Percentiles rank a stretch among this genome's conserved stretches.
Evolutionary conservation across 2,888 invertebrate species (phyloP).

Genomic region (Ametastegia equiseti): DNA sequence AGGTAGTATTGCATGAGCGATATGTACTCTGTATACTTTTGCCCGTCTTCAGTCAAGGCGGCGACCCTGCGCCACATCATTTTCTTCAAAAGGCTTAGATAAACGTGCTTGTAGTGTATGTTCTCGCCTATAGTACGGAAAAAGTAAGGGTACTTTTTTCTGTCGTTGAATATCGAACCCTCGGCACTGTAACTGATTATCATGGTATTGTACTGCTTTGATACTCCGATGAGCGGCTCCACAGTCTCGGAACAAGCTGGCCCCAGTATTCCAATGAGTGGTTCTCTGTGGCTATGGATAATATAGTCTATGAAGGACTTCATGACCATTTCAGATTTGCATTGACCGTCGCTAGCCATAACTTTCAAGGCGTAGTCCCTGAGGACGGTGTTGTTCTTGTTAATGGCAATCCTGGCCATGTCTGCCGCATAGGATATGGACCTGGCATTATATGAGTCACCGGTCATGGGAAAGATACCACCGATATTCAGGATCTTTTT

Average conservation of each 20-base stretch:
- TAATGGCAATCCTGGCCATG: constrained; percentile 82
- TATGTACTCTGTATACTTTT: constrained; percentile 88
- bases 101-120: constrained; percentile 83
- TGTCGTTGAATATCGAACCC: constrained; percentile 84
- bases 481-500: constrained; percentile 79
- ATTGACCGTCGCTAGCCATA: constrained; percentile 81
- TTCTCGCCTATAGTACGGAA: constrained; percentile 89
- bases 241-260: constrained; percentile 90
- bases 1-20: constrained; percentile 83
- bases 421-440: constrained; percentile 81
- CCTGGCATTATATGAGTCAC: constrained; percentile 79
- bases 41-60: constrained; percentile 87
- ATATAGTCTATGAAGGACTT: constrained; percentile 86
- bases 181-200: constrained; percentile 89
- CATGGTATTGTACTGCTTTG: constrained; percentile 84
- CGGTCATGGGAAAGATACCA: constrained; percentile 85
- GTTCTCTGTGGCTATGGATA: constrained; percentile 77
- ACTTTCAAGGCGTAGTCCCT: constrained; percentile 80
- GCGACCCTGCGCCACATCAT: constrained; percentile 86
- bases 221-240: constrained; percentile 87
- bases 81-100: constrained; percentile 79
- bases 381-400: constrained; percentile 79
- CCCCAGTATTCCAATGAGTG: constrained; percentile 84
- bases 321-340: constrained; percentile 86
- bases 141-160: constrained; percentile 86